Percentiles rank a stretch among this genome's conserved stretches.
Evolutionary conservation across 2,888 invertebrate genomes (phyloP).

Genomic region (Andrena flavipes): DNA sequence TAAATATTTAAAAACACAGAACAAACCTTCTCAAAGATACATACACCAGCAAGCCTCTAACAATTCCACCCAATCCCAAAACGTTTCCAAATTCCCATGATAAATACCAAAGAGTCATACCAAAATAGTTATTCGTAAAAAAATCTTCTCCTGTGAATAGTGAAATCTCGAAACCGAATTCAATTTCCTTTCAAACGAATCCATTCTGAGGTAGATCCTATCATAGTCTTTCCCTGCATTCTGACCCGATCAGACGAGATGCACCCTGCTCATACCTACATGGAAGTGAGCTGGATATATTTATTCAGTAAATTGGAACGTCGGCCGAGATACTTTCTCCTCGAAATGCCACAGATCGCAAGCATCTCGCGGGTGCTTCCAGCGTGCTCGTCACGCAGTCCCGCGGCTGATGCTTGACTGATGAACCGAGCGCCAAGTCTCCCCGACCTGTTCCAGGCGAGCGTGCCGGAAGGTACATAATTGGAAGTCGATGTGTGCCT

Average conservation of each 20-base stretch:
- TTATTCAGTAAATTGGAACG: slow-evolving; percentile 52
- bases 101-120: too few species aligned
- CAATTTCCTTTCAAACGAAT: background rate
- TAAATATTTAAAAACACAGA: too few species aligned
- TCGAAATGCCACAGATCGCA: slow-evolving; percentile 61
- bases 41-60: too few species aligned
- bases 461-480: slow-evolving; percentile 54
- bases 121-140: too few species aligned
- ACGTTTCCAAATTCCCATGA: too few species aligned
- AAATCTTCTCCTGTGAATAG: too few species aligned
- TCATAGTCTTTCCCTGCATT: slow-evolving; percentile 11
- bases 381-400: slow-evolving; percentile 47
- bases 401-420: slow-evolving; percentile 43
- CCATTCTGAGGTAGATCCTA: background rate
- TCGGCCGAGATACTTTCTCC: slow-evolving; percentile 61
- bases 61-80: too few species aligned
- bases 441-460: slow-evolving; percentile 44
- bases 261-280: slow-evolving; percentile 9
- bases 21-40: too few species aligned
- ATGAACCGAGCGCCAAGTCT: slow-evolving; percentile 34
- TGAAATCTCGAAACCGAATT: background rate
- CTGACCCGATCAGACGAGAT: background rate
- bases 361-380: slow-evolving; percentile 35
- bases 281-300: slow-evolving; percentile 38
- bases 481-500: slow-evolving; percentile 54